These are phyloP conservation scores for Crotophaga sulcirostris DNA, from an alignment of 2,113 vertebrate species.

Conservation along the genomic window DNA sequence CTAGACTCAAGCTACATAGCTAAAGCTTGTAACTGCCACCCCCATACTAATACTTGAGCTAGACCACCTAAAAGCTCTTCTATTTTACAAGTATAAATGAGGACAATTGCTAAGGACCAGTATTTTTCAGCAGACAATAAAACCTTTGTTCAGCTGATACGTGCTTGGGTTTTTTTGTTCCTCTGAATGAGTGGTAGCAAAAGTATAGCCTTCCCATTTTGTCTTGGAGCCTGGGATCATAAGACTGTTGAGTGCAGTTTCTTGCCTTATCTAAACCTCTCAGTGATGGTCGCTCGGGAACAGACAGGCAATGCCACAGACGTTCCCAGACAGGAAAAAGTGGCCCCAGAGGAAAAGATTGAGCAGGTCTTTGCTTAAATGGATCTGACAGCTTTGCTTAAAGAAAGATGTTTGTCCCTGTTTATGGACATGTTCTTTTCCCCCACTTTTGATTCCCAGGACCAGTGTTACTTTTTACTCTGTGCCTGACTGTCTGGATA, in stretches of 20 bases:
- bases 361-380: constrained; percentile 70
- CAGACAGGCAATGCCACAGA: constrained; percentile 56
- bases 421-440: constrained; percentile 70
- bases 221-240: constrained; percentile 41
- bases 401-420: constrained; percentile 76
- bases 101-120: constrained; percentile 39
- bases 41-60: not conserved
- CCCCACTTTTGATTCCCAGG: constrained; percentile 73
- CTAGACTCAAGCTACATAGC: not conserved
- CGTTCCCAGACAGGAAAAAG: constrained; percentile 74
- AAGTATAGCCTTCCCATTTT: constrained; percentile 62
- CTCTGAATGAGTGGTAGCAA: constrained; percentile 38
- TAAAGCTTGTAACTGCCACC: not conserved
- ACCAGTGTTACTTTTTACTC: constrained; percentile 73
- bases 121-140: constrained; percentile 49
- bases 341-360: constrained; percentile 60
- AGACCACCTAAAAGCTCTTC: constrained; percentile 47
- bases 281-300: constrained; percentile 59
- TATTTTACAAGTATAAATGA: constrained; percentile 33
- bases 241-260: constrained; percentile 55
- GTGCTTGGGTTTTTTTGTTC: constrained; percentile 7
- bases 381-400: constrained; percentile 72
- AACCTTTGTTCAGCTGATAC: constrained; percentile 41
- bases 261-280: constrained; percentile 76
- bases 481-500: constrained; percentile 64